A percentile compares a stretch with the other conserved stretches of the same genome.
phyloP scores from a whole-genome alignment of 2,888 invertebrate genomes.

The Drosophila infuscata region DNA sequence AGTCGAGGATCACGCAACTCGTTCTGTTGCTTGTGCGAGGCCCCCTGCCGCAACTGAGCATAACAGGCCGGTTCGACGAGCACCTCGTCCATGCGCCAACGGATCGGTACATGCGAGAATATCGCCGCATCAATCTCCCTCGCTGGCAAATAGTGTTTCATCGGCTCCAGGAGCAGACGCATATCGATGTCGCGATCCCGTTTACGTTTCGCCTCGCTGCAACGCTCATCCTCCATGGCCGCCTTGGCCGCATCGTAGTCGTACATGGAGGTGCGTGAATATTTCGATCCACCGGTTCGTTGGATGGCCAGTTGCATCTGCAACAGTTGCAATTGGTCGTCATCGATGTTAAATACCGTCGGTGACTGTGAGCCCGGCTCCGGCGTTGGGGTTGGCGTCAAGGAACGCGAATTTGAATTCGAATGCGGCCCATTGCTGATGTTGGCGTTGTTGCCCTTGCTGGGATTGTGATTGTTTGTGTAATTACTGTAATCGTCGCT shows the following conservation, averaged over 20 bases:
- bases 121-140: slow-evolving; percentile 94
- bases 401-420: slow-evolving; percentile 73
- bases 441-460: slow-evolving; percentile 5
- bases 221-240: slow-evolving; percentile 40
- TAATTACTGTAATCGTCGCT: slow-evolving; percentile 10
- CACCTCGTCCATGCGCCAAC: slow-evolving; percentile 87
- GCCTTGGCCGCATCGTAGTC: slow-evolving; percentile 69
- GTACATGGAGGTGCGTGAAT: slow-evolving; percentile 81
- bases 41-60: slow-evolving; percentile 89
- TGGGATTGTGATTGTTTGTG: background rate
- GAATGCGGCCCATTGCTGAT: slow-evolving; percentile 36
- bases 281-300: slow-evolving; percentile 45
- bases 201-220: slow-evolving; percentile 17
- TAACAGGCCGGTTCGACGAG: slow-evolving; percentile 91
- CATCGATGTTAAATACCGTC: slow-evolving; percentile 37
- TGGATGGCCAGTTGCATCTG: background rate
- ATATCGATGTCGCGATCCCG: slow-evolving; percentile 89
- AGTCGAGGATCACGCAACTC: slow-evolving; percentile 92
- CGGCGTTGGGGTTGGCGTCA: slow-evolving; percentile 75
- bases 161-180: slow-evolving; percentile 92
- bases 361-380: slow-evolving; percentile 77
- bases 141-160: slow-evolving; percentile 92
- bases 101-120: slow-evolving; percentile 90
- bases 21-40: slow-evolving; percentile 88
- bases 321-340: slow-evolving; percentile 11